Percentiles rank a stretch among this genome's conserved stretches.
Evolutionary conservation across 1,140 invertebrate species (phyloP).

Genomic region (Subanguina moxae): DNA sequence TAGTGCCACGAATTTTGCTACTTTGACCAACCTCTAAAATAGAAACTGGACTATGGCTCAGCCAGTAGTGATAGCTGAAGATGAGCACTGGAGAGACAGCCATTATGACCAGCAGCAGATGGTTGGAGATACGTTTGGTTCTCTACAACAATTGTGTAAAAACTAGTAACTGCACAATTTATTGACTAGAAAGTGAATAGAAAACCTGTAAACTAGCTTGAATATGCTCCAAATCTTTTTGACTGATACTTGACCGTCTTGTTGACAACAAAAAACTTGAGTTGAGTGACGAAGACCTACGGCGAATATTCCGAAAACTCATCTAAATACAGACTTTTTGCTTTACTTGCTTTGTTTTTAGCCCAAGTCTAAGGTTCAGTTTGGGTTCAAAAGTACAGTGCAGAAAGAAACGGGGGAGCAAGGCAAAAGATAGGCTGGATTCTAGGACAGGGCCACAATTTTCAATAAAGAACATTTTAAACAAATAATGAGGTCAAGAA

Average conservation of each 20-base stretch:
- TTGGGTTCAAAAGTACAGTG: no score
- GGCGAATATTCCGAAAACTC: slow-evolving; percentile 16
- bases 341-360: no score
- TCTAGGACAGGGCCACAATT: no score
- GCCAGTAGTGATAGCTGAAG: slow-evolving; percentile 2
- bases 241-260: slow-evolving; percentile 21
- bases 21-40: background rate
- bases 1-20: no score
- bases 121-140: slow-evolving; percentile 6
- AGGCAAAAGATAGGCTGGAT: no score
- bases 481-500: no score
- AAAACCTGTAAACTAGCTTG: slow-evolving; percentile 9
- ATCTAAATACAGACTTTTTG: background rate
- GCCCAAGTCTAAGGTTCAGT: no score
- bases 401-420: no score
- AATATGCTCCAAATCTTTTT: slow-evolving; percentile 22
- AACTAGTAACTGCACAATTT: background rate
- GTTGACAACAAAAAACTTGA: slow-evolving; percentile 12
- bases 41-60: slow-evolving; percentile 2
- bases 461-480: no score
- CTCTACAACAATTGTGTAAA: background rate
- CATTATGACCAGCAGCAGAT: slow-evolving; percentile 3
- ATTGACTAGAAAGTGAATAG: background rate
- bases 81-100: background rate
- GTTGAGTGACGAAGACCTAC: slow-evolving; percentile 22